Percentiles rank a stretch among this genome's conserved stretches.
Conservation (phyloP, 2,113 vertebrate species). For the Lepisosteus oculatus region DNA sequence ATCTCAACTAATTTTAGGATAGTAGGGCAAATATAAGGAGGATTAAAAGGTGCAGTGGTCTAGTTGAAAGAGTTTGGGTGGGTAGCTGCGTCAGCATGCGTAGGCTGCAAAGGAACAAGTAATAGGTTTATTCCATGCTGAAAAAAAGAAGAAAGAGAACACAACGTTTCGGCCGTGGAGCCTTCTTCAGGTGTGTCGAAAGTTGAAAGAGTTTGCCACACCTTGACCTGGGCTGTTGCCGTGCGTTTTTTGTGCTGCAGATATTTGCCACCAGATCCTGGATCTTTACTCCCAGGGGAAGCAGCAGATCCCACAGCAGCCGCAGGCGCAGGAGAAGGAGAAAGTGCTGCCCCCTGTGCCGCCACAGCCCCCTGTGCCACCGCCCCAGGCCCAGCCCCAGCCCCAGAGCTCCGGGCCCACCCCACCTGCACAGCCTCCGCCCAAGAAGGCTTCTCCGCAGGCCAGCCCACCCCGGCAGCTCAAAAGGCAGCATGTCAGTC, state of each 20-base stretch:
- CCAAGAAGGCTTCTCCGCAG: slow-evolving; percentile 87
- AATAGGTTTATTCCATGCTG: no score
- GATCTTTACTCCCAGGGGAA: slow-evolving; percentile 97
- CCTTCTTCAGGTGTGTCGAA: no score
- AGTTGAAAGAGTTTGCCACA: neutral
- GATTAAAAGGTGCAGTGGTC: no score
- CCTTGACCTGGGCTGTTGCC: no score
- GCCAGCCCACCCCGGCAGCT: slow-evolving; percentile 84
- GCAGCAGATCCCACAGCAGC: slow-evolving; percentile 93
- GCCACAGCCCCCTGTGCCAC: slow-evolving; percentile 47
- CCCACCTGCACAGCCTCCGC: slow-evolving; percentile 55
- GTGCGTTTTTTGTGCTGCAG: slow-evolving; percentile 44
- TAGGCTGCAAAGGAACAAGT: no score
- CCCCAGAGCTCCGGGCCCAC: slow-evolving; percentile 17
- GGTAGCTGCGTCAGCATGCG: no score
- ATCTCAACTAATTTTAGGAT: no score
- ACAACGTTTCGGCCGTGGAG: no score
- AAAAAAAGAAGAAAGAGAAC: no score
- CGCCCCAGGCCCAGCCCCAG: slow-evolving; percentile 37
- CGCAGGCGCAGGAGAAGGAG: slow-evolving; percentile 76
- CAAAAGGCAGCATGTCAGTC: slow-evolving; percentile 84
- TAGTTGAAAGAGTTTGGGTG: no score
- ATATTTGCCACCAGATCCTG: slow-evolving; percentile 98
- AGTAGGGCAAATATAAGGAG: no score
- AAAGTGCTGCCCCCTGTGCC: slow-evolving; percentile 33